Conservation (phyloP, 2,113 vertebrate genomes). For the Capra hircus region DNA sequence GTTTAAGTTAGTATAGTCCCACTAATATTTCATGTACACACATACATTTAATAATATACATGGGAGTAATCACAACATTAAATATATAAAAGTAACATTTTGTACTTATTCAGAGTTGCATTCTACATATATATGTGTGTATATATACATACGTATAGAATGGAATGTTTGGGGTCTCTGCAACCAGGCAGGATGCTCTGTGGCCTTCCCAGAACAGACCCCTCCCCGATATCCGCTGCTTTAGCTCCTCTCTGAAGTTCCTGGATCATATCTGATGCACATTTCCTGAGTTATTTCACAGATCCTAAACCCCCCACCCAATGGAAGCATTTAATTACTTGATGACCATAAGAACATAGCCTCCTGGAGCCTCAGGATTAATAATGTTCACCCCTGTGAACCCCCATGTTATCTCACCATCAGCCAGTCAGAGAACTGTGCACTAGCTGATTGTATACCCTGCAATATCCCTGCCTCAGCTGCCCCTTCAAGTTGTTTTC, state of each 20-base stretch:
- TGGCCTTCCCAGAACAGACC: neutral
- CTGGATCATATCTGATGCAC: neutral
- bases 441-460: neutral
- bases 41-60: neutral
- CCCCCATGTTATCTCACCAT: neutral
- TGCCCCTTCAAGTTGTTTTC: neutral
- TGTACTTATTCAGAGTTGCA: neutral
- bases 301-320: neutral
- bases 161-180: neutral
- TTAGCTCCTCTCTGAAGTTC: neutral
- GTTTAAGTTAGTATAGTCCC: neutral
- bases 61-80: neutral
- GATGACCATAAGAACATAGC: neutral
- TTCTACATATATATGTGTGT: neutral
- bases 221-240: fast-evolving
- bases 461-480: neutral
- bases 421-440: neutral
- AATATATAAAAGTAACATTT: neutral
- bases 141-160: neutral
- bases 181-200: neutral
- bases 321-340: neutral
- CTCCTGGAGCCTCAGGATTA: neutral
- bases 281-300: neutral
- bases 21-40: neutral
- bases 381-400: neutral